Evolutionary conservation across 2,797 vertebrate species (phyloP).

Genomic region (Pangasius larnaudii): DNA sequence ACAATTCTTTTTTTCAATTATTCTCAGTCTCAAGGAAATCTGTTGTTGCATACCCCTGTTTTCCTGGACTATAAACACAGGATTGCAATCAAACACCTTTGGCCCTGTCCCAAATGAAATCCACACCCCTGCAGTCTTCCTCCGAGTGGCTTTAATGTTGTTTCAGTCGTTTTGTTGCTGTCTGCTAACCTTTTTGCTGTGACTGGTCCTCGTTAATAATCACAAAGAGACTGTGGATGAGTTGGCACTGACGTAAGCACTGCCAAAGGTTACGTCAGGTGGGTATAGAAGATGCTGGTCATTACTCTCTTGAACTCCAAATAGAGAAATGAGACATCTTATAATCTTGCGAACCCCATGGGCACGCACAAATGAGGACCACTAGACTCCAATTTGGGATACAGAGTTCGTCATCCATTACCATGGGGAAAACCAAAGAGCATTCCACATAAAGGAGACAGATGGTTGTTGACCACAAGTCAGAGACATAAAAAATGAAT

Average conservation of each 20-base stretch:
- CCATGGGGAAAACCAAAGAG: slow-evolving; percentile 1
- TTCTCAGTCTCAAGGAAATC: background rate
- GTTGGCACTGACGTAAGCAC: background rate
- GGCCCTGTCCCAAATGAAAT: background rate
- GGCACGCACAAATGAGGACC: background rate
- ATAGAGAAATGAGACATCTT: background rate
- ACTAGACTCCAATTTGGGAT: background rate
- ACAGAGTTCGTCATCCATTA: background rate
- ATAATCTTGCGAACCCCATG: background rate
- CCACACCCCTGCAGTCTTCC: background rate
- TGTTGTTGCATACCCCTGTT: background rate
- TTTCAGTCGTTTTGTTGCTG: background rate
- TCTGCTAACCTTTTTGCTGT: background rate
- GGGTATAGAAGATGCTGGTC: background rate
- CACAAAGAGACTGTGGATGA: background rate
- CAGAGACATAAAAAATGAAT: slow-evolving; percentile 12
- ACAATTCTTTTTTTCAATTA: background rate
- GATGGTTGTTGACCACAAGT: background rate
- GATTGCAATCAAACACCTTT: background rate
- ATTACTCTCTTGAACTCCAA: background rate
- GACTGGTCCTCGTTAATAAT: background rate
- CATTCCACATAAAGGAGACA: background rate
- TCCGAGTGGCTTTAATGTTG: background rate
- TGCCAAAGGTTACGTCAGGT: background rate
- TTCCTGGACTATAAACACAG: background rate